Evolutionary conservation across 2,888 invertebrate genomes (phyloP).

Genomic region (Coleophora deauratella): DNA sequence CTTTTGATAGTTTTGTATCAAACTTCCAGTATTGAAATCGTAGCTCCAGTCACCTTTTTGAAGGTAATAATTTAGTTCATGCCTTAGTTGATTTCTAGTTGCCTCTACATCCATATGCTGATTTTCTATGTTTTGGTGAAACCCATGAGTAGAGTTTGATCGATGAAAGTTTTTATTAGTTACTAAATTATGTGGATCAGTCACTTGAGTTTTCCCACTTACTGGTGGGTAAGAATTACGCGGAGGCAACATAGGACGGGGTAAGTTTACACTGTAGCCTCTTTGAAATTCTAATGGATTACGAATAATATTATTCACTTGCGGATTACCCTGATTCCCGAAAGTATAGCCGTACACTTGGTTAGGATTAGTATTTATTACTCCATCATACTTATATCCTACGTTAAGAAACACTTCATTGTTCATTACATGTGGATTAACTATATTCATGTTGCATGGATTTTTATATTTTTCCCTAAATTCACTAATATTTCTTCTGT

Average conservation of each 20-base stretch:
- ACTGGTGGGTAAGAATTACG: conserved; percentile 77
- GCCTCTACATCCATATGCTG: conserved; percentile 61
- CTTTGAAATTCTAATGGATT: conserved; percentile 73
- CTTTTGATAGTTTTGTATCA: conserved; percentile 67
- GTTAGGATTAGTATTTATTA: conserved; percentile 54
- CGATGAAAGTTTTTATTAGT: conserved; percentile 74
- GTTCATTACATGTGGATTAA: conserved; percentile 42
- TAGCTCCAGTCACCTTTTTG: conserved; percentile 71
- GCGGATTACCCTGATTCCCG: conserved; percentile 72
- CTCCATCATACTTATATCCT: conserved; percentile 62
- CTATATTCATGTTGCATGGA: conserved; percentile 52
- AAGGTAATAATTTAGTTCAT: conserved; percentile 63
- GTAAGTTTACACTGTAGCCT: conserved; percentile 72
- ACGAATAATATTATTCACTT: conserved; percentile 66
- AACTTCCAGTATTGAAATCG: conserved; percentile 63
- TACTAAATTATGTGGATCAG: conserved; percentile 65
- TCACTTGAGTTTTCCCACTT: conserved; percentile 70
- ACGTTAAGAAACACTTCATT: conserved; percentile 64
- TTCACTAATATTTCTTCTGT: conserved; percentile 76
- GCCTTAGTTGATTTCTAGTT: conserved; percentile 60
- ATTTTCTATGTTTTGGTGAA: conserved; percentile 62
- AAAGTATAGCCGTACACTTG: conserved; percentile 69
- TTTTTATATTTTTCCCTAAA: conserved; percentile 78
- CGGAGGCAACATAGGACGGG: conserved; percentile 75
- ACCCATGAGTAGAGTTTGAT: conserved; percentile 76